Evolutionary conservation across 2,888 invertebrate genomes (phyloP).

Genomic region (Liodrosophila aerea): DNA sequence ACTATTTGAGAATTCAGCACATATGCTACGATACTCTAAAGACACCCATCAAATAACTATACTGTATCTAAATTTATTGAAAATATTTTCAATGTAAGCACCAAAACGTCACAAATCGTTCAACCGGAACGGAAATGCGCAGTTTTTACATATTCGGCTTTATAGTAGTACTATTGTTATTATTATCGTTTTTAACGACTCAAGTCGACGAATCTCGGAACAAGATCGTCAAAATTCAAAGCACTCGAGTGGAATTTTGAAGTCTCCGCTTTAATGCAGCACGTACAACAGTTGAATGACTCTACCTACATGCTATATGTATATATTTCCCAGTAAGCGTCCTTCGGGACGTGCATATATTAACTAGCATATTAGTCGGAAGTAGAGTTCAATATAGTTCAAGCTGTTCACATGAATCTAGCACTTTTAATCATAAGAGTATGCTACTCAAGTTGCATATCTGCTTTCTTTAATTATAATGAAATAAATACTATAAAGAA

Average conservation of each 20-base stretch:
- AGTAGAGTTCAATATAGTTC: too few relatives aligned
- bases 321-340: slow-evolving; percentile 15
- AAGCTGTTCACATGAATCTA: too few relatives aligned
- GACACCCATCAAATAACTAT: slow-evolving; percentile 2
- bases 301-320: background rate
- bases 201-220: slow-evolving; percentile 23
- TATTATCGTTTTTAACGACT: slow-evolving; percentile 23
- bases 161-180: too few relatives aligned
- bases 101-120: slow-evolving; percentile 50
- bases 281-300: slow-evolving; percentile 49
- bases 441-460: too few relatives aligned
- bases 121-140: slow-evolving; percentile 67
- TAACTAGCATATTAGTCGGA: background rate
- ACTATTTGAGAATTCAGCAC: slow-evolving; percentile 52
- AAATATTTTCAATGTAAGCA: slow-evolving; percentile 45
- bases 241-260: slow-evolving; percentile 15
- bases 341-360: slow-evolving; percentile 23
- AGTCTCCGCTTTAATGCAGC: slow-evolving; percentile 4
- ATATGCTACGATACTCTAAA: slow-evolving; percentile 42
- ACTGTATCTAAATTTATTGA: slow-evolving; percentile 11
- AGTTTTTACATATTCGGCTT: slow-evolving; percentile 60
- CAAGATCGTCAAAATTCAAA: slow-evolving; percentile 48
- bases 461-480: too few relatives aligned
- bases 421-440: too few relatives aligned
- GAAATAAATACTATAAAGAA: too few relatives aligned